Percentiles rank a stretch among this genome's conserved stretches.
Evolutionary conservation across 2,113 vertebrate genomes (phyloP).

Genomic region (Sorex araneus): DNA sequence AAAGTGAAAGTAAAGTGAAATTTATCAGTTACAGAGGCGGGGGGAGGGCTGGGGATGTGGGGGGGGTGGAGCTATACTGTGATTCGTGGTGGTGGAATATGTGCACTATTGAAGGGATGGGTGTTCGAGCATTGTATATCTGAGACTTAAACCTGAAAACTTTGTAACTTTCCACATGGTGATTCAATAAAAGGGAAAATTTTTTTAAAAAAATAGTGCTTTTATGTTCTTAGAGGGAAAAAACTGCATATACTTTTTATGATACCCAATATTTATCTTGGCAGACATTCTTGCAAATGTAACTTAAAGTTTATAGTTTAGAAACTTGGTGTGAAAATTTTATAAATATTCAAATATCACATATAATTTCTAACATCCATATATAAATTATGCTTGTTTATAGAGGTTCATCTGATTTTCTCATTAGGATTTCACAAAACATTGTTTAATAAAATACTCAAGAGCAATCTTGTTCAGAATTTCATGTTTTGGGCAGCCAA

Average conservation of each 20-base stretch:
- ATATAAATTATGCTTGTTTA: not conserved
- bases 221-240: not conserved
- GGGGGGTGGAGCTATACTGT: too few relatives aligned
- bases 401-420: not conserved
- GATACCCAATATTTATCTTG: not conserved
- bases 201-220: too few relatives aligned
- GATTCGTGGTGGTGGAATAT: too few relatives aligned
- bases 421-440: constrained; percentile 9
- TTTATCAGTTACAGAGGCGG: too few relatives aligned
- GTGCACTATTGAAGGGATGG: too few relatives aligned
- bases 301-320: not conserved
- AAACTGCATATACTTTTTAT: not conserved
- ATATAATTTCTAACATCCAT: not conserved
- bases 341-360: constrained; percentile 21
- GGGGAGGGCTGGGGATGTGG: too few relatives aligned
- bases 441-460: not conserved
- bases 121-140: too few relatives aligned
- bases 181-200: too few relatives aligned
- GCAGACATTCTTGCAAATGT: not conserved
- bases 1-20: too few relatives aligned
- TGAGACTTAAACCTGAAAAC: too few relatives aligned
- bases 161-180: too few relatives aligned
- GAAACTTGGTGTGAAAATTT: constrained; percentile 40
- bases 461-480: constrained; percentile 34
- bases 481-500: constrained; percentile 71